A percentile compares a stretch with the other conserved stretches of the same genome.
These are phyloP conservation scores for Tricholauxania praeusta DNA, from an alignment of 2,888 invertebrate species.

Conservation along the genomic window DNA sequence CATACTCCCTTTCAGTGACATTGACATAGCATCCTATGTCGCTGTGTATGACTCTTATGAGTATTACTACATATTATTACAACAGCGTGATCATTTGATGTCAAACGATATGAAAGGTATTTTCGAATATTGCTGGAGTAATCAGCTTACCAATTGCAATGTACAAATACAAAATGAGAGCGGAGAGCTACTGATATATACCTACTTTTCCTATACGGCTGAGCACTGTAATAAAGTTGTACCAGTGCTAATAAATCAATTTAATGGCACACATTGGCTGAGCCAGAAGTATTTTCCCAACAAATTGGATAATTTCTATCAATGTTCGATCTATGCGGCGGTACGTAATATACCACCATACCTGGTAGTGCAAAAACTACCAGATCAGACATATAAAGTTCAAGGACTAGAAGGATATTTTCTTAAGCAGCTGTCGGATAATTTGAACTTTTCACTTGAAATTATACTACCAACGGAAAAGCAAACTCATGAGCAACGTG, in stretches of 20 bases:
- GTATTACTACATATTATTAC: conserved; percentile 58
- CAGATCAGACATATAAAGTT: neutral
- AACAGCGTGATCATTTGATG: conserved; percentile 49
- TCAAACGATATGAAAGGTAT: conserved; percentile 53
- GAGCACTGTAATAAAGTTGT: conserved; percentile 45
- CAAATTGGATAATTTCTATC: conserved; percentile 52
- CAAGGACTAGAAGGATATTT: conserved; percentile 25
- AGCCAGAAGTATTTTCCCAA: conserved; percentile 50
- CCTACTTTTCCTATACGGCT: conserved; percentile 55
- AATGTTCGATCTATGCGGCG: conserved; percentile 45
- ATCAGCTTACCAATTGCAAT: conserved; percentile 59
- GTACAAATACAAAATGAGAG: conserved; percentile 55
- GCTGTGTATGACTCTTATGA: conserved; percentile 54
- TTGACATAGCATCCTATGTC: conserved; percentile 52
- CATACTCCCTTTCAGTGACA: conserved; percentile 42
- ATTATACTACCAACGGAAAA: neutral
- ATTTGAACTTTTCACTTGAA: conserved; percentile 24
- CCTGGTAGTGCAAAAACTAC: conserved; percentile 6
- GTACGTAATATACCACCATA: conserved; percentile 44
- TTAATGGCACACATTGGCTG: conserved; percentile 46
- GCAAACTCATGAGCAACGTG: neutral
- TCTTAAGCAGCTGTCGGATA: neutral
- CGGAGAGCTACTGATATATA: conserved; percentile 56
- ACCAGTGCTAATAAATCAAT: conserved; percentile 50
- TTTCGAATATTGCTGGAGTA: conserved; percentile 57